Percentiles rank a stretch among this genome's conserved stretches.
phyloP scores from a whole-genome alignment of 2,113 vertebrate genomes.

The Nothocercus nigrocapillus region DNA sequence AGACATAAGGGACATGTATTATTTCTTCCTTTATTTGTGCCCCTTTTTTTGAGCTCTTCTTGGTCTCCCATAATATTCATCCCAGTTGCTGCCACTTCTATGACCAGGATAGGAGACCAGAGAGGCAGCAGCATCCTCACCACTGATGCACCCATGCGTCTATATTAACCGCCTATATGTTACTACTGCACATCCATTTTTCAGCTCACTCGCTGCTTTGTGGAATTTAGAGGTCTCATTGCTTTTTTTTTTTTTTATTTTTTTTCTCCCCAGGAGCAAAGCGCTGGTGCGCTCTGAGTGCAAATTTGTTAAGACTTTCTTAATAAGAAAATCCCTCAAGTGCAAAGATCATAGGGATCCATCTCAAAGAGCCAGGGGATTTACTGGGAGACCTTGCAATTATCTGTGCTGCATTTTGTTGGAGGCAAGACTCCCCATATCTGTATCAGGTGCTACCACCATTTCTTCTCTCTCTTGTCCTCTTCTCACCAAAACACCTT shows the following conservation, averaged over 20 bases:
- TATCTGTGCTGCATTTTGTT: neutral
- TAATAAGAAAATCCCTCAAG: neutral
- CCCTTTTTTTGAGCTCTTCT: neutral
- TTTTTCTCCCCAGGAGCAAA: neutral
- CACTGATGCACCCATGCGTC: fast-evolving
- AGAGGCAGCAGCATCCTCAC: neutral
- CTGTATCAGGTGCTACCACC: fast-evolving
- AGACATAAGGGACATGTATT: neutral
- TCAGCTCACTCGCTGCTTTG: neutral
- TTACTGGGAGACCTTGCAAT: neutral
- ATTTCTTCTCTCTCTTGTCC: neutral
- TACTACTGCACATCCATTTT: too few relatives aligned
- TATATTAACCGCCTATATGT: fast-evolving
- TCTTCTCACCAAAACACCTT: neutral
- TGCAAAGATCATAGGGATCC: neutral
- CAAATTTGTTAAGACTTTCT: neutral
- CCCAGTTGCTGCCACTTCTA: neutral
- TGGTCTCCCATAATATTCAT: neutral
- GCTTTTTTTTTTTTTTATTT: fast-evolving
- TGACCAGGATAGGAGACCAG: neutral
- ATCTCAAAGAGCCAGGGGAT: neutral
- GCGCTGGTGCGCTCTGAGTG: neutral
- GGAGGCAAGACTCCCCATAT: neutral
- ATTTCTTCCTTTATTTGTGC: neutral
- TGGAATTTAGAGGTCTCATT: neutral